phyloP scores from a whole-genome alignment of 2,888 invertebrate genomes.

The Sinelater perroti region DNA sequence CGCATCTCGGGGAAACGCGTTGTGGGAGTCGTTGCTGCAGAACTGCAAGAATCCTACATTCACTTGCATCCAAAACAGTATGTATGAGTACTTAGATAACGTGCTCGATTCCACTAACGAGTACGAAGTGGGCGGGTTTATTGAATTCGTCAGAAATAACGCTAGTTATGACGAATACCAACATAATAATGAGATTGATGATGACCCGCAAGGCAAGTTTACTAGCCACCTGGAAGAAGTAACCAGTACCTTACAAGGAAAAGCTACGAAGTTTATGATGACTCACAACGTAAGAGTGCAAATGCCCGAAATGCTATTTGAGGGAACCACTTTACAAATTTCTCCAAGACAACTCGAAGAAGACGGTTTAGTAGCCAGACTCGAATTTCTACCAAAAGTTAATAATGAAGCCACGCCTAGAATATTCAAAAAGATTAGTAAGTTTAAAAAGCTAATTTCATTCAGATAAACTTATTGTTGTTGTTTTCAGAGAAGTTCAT shows the following conservation, averaged over 20 bases:
- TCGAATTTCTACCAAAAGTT: conserved; percentile 72
- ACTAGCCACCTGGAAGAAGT: conserved; percentile 76
- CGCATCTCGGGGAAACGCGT: conserved; percentile 65
- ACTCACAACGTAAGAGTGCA: conserved; percentile 79
- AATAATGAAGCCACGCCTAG: conserved; percentile 61
- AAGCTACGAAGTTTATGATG: conserved; percentile 72
- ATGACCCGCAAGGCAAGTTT: conserved; percentile 57
- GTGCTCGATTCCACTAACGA: conserved; percentile 65
- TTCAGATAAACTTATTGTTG: not conserved
- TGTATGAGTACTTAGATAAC: conserved; percentile 76
- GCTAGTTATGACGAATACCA: conserved; percentile 43
- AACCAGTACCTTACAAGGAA: conserved; percentile 74
- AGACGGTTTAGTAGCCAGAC: conserved; percentile 77
- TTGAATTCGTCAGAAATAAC: conserved; percentile 58
- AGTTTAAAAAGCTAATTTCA: conserved; percentile 52
- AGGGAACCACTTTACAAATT: conserved; percentile 76
- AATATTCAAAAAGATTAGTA: conserved; percentile 76
- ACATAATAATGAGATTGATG: conserved; percentile 24
- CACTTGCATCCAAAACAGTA: conserved; percentile 80
- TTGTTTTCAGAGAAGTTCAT: conserved; percentile 76
- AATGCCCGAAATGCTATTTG: conserved; percentile 77
- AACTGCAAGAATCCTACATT: conserved; percentile 75
- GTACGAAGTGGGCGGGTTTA: conserved; percentile 64
- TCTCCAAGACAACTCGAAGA: conserved; percentile 79
- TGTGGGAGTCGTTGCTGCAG: conserved; percentile 78